A percentile compares a stretch with the other conserved stretches of the same genome.
Evolutionary conservation across 2,797 vertebrate genomes (phyloP).

Genomic region (Lacerta viridis): DNA sequence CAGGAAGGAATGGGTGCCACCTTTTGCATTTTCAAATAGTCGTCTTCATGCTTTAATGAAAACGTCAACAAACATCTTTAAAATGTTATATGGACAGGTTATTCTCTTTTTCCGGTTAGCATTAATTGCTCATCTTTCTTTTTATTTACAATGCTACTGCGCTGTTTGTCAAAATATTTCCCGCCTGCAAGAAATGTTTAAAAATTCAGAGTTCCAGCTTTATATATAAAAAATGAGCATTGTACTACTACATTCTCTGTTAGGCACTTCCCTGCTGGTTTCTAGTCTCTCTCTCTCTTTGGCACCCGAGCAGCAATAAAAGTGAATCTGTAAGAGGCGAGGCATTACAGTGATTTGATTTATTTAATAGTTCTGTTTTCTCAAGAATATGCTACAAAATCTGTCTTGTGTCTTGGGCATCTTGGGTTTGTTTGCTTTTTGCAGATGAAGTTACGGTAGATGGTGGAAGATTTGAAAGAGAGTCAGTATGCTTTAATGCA

Average conservation of each 20-base stretch:
- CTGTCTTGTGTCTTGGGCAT: neutral
- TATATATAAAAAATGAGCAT: neutral
- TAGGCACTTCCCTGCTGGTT: neutral
- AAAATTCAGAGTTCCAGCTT: constrained; percentile 39
- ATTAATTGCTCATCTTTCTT: neutral
- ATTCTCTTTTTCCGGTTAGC: neutral
- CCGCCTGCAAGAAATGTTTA: constrained; percentile 27
- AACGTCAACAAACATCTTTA: no score
- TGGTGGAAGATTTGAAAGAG: neutral
- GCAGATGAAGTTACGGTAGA: neutral
- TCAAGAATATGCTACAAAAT: constrained; percentile 46
- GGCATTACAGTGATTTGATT: constrained; percentile 61
- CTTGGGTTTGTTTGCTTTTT: neutral
- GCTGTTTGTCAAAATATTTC: constrained; percentile 39
- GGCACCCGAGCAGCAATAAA: constrained; percentile 47
- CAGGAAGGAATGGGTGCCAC: neutral
- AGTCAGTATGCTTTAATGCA: neutral
- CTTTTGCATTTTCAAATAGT: neutral
- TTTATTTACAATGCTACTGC: neutral
- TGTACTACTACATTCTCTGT: neutral
- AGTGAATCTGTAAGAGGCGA: constrained; percentile 43
- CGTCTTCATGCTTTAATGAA: constrained; percentile 4
- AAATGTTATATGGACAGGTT: neutral
- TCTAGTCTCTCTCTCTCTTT: constrained; percentile 31
- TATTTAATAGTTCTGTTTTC: constrained; percentile 7